Percentiles rank a stretch among this genome's conserved stretches.
Evolutionary conservation across 2,888 invertebrate genomes (phyloP).

Genomic region (Pogonocherus hispidulus): DNA sequence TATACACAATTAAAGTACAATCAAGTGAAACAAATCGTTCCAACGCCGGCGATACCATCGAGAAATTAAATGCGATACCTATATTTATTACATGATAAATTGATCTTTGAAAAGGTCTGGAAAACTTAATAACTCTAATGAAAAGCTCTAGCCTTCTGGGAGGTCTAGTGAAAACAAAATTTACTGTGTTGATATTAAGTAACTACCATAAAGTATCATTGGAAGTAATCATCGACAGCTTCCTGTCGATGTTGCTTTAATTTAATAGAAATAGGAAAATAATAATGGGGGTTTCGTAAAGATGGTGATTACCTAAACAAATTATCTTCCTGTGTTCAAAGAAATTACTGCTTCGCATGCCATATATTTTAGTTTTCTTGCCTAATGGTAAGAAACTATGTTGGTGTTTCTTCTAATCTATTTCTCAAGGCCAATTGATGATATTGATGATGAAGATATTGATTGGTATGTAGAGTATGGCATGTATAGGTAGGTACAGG

Average conservation of each 20-base stretch:
- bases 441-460: too few species aligned
- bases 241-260: background rate
- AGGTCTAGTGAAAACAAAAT: slow-evolving; percentile 36
- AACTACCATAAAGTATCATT: background rate
- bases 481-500: too few species aligned
- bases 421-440: too few species aligned
- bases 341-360: background rate
- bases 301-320: background rate
- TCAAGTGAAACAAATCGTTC: slow-evolving; percentile 29
- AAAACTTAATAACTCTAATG: slow-evolving; percentile 49
- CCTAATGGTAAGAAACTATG: too few species aligned
- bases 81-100: slow-evolving; percentile 54
- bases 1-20: slow-evolving; percentile 27
- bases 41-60: background rate
- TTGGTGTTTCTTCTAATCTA: too few species aligned
- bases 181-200: slow-evolving; percentile 42
- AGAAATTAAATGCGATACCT: slow-evolving; percentile 22
- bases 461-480: too few species aligned
- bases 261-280: background rate
- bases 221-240: background rate
- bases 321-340: background rate
- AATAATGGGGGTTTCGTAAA: background rate
- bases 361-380: too few species aligned
- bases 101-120: slow-evolving; percentile 44
- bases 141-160: slow-evolving; percentile 37